Base-by-base conservation (phyloP, 2,797 vertebrate species). In the Sebastes umbrosus region DNA sequence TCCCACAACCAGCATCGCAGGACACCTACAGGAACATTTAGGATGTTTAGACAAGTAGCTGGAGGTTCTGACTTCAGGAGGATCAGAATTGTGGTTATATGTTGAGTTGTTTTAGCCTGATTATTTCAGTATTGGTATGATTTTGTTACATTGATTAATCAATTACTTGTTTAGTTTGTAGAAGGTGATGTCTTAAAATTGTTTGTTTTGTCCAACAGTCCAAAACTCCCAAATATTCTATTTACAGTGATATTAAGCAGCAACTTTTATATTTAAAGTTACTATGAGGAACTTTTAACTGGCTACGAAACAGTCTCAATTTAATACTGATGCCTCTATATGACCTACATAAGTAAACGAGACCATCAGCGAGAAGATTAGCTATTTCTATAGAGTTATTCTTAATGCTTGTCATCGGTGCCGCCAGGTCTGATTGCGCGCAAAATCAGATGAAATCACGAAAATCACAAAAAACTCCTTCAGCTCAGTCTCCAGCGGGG, bases 1-100 rank as follows among this genome's bases (percentile, higher is more conserved):
- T 75, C 98, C 98, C 0, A 99, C 98, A 27, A 99, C 98, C 93
- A 99, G 93, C 98, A 99, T 99, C 89, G 95, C 98, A 0, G 97
- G 97, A 92, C 98, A 99, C 92, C 98, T 99, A 87, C 75, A 84
- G 46, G 18, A 39, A 59, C 27, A 68, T 25, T 12, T 5, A 27
- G n/a, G 22, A 20, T 52, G 4, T 39, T 71, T 8, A 62, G 69
- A 50, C 11, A 24, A 60, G 18, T 2, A 16, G 18, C 57, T 39
- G 43, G 31, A 63, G 20, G 24, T 22, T 12, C 43, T 13, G 8
- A 25, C 16, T 34, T 46, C 43, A 46, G 16, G 1, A 46, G 16
- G 1, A 10, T 27, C 7, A 34, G 9, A 66, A 25, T 6, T 32
- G 8, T 27, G 18, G 3, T 7, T 36, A 2, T 24, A 20, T n/a